These are phyloP conservation scores for Sternotherus odoratus DNA, from an alignment of 2,797 vertebrate genomes.

Conservation along the genomic window DNA sequence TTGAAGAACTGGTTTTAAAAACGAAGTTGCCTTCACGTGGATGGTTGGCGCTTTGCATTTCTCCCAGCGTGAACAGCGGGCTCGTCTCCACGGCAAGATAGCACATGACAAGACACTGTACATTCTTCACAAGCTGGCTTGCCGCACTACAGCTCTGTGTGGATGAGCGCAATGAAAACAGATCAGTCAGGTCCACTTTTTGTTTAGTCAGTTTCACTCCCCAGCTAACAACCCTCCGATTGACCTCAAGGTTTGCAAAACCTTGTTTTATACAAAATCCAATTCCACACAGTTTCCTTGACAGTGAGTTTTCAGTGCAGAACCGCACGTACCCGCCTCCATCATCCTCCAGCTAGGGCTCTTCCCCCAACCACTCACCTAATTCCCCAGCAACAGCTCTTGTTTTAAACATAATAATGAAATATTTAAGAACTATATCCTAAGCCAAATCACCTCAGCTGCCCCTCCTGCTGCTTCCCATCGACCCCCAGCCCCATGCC, in stretches of 20 bases:
- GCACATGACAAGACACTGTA: no score
- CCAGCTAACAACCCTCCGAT: neutral
- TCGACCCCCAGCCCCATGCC: rapidly evolving
- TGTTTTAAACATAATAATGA: neutral
- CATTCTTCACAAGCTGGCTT: neutral
- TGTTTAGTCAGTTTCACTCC: neutral
- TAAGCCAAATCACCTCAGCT: neutral
- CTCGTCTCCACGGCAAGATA: neutral
- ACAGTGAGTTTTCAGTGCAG: neutral
- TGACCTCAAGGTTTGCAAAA: neutral
- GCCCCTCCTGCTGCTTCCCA: neutral
- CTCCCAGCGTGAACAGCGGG: rapidly evolving
- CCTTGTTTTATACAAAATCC: neutral
- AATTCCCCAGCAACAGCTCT: neutral
- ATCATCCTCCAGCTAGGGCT: neutral
- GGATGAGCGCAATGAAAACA: neutral
- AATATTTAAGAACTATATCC: neutral
- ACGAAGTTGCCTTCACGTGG: rapidly evolving
- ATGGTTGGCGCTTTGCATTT: neutral
- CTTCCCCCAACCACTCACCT: neutral
- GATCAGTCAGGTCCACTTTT: neutral
- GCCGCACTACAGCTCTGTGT: neutral
- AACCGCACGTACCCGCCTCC: neutral
- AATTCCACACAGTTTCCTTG: neutral
- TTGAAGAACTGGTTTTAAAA: neutral